Evolutionary conservation across 2,113 vertebrate genomes (phyloP), one percentile per base, ranked within the genome.

Genomic region (Triplophysa rosa): DNA sequence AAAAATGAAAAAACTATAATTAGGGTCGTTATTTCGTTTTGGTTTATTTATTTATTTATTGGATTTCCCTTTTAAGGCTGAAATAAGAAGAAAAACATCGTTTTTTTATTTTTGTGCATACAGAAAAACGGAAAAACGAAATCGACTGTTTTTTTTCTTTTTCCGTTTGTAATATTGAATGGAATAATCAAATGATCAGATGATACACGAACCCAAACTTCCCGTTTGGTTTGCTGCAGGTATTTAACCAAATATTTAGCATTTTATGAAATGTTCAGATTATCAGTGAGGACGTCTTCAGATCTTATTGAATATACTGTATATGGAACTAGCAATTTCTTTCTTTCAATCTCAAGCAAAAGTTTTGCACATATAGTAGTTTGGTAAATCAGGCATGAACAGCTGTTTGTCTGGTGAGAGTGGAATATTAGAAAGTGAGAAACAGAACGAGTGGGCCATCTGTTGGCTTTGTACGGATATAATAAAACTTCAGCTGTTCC

Each of bases 371-470:
- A 42, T 19, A 40, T 59, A 61, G 23, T 62, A 65, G n/a, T 45
- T 45, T 19, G n/a, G 33, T 14, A 74, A 65, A 24, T 65, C 42
- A 49, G 42, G 6, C 33, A 52, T 37, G 26, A 54, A 77, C 62
- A 77, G 62, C 45, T 77, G 73, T 77, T 49, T 65, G 61, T 64
- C 14, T 64, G 19, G 11, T 49, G 19, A 62, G 2, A 62, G 11
- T 10, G 61, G 23, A 65, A 76, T 64, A 19, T 73, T 33, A 65
- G 14, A 49, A 75, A 29, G 40, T 64, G 16, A 26, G 61, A 33
- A 17, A 23, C 52, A 59, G 69, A 33, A 59, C 2, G 19, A 73
- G 69, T 29, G 10, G 61, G 16, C 72, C 82, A 80, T 83, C 82
- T 80, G 72, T 65, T 80, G 65, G 70, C 45, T 33, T 26, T 79